Evolutionary conservation across 2,797 vertebrate genomes (phyloP), one percentile per base, ranked within the genome.

Genomic region (Channa striata): DNA sequence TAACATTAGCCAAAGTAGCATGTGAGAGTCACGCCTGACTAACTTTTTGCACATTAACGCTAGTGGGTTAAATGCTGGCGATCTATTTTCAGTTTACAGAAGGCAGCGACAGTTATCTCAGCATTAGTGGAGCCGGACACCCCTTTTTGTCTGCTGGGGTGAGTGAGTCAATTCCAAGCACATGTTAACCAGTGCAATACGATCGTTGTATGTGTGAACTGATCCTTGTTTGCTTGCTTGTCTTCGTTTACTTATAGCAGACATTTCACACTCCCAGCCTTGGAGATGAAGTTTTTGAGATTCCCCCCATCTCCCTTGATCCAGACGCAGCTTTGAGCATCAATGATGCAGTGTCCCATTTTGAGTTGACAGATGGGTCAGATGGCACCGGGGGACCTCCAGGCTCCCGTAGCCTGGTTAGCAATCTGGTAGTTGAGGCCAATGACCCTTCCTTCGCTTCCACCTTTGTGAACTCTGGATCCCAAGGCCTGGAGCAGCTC

Each of bases 281-380:
- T 56, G 97, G 97, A 0, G 97, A 98, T 87, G 97, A 97, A 69
- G 97, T 97, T 33, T 97, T 98, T 78, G 96, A 97, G 93, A 97
- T 98, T 12, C 97, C 97, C 0, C 96, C 97, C 9, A 97, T 98
- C 74, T 95, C 96, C 3, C 93, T 97, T 40, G 96, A 97, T 63
- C 94, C 96, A 2, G 96, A 97, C 84, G 92, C 95, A 0, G 91
- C 96, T 9, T 87, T 97, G 64, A 93, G 94, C 33, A 96, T 97
- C 59, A 89, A 90, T 0, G 96, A 97, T 68, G 95, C 95, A 2
- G 96, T 96, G 76, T 95, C 95, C 33, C 96, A 96, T 83, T 97
- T 96, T 33, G 96, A 96, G 72, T 78, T 97, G 82, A 91, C 86
- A 0, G 90, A 90, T 23, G 88, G 88, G 37, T 92, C 88, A 1